Base-by-base conservation (phyloP, 2,113 vertebrate species). In the Hemibagrus wyckioides region DNA sequence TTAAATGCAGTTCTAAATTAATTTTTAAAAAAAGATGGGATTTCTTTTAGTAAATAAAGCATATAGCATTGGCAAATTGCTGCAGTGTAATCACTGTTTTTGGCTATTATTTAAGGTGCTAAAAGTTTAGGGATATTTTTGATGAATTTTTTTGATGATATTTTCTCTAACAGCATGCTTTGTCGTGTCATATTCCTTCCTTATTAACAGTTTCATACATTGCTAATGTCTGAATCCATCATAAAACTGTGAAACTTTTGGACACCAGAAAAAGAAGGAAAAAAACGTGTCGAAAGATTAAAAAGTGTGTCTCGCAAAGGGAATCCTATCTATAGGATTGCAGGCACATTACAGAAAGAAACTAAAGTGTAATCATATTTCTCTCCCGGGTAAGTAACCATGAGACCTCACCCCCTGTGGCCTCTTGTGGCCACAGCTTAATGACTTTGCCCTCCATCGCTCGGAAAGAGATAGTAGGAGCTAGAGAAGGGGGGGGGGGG, bases 361-460 rank as follows among this genome's bases (percentile, higher is more conserved):
- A 63, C 54, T n/a, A 23, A n/a, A 82, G 56, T 80, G 69, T 73
- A 85, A 57, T 85, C 77, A 59, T 52, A 80, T 91, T 71, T 84
- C 86, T 79, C 65, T 84, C 36, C 56, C 52, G 39, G 50, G 76
- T 82, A 28, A 73, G 80, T 73, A 54, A 77, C 52, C 65, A 39
- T 33, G 71, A 39, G 75, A 86, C 80, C 77, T 85, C 56, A 75
- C 71, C 85, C 83, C 84, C 75, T 28, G 30, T 56, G 73, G 84
- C 83, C 81, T 85, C 80, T 86, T 73, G 63, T 69, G 83, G 79
- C 86, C 87, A 41, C 15, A 8, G 81, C 90, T 91, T 91, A 91
- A 91, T 91, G 88, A 88, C 87, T 86, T 81, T 91, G 85, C 89
- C 90, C 69, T 83, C 76, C 44, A 71, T 86, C 57, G 83, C 76